A percentile compares a stretch with the other conserved stretches of the same genome.
phyloP scores from a whole-genome alignment of 2,113 vertebrate genomes.

The Origma solitaria region DNA sequence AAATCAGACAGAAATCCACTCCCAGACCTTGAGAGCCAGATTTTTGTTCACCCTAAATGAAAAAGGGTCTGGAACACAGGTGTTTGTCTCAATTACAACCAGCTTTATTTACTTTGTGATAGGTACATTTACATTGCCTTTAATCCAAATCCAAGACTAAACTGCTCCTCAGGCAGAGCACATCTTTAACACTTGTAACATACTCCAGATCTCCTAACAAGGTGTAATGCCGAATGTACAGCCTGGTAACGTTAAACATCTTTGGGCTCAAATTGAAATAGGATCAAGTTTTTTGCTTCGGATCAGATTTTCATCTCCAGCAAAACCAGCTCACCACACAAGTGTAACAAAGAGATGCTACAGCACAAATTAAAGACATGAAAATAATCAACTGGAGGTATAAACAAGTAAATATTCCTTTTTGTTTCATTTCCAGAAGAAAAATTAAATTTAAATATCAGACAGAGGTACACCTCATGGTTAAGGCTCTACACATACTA shows the following conservation, averaged over 20 bases:
- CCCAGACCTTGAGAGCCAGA: background rate
- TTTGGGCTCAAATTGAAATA: background rate
- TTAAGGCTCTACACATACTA: background rate
- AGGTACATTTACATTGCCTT: background rate
- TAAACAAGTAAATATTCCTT: background rate
- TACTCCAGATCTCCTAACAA: background rate
- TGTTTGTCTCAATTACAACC: background rate
- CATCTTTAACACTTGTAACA: background rate
- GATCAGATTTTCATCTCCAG: background rate
- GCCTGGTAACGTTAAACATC: background rate
- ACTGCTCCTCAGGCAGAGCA: background rate
- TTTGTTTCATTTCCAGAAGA: background rate
- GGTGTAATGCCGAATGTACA: fast-evolving
- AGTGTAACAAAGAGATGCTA: background rate
- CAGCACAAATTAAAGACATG: background rate
- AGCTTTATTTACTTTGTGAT: background rate
- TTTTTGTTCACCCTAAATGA: background rate
- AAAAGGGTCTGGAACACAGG: background rate
- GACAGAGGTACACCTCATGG: background rate
- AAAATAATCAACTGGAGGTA: background rate
- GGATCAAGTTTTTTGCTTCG: background rate
- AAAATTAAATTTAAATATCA: background rate
- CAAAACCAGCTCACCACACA: background rate
- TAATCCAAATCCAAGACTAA: background rate
- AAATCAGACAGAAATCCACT: background rate